These are phyloP conservation scores for Pseudonaja textilis DNA, from an alignment of 2,113 vertebrate genomes.

Conservation along the genomic window DNA sequence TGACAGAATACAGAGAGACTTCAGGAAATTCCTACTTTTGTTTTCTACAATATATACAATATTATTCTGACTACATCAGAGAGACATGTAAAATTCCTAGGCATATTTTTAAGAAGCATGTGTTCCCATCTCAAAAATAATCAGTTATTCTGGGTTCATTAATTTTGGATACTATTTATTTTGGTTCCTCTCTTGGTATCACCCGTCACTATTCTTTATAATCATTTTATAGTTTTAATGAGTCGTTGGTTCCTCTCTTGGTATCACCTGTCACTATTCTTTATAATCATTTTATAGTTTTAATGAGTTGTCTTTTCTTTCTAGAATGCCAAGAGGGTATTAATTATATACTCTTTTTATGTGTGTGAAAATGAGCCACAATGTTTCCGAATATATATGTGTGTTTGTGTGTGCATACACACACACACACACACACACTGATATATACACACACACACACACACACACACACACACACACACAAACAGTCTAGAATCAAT, in stretches of 20 bases:
- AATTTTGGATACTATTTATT: neutral
- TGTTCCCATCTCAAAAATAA: neutral
- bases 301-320: slow-evolving; percentile 23
- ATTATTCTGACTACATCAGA: neutral
- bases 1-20: neutral
- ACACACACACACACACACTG: too few relatives aligned
- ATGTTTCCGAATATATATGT: slow-evolving; percentile 17
- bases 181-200: neutral
- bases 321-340: slow-evolving; percentile 26
- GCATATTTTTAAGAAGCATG: neutral
- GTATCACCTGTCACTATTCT: slow-evolving; percentile 11
- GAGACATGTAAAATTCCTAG: neutral
- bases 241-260: neutral
- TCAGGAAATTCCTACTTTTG: neutral
- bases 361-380: slow-evolving; percentile 33
- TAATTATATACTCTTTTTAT: slow-evolving; percentile 41
- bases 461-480: too few relatives aligned
- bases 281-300: neutral
- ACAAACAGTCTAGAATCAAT: neutral
- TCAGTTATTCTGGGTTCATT: neutral
- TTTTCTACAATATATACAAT: too few relatives aligned
- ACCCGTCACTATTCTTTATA: slow-evolving; percentile 20
- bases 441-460: too few relatives aligned
- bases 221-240: neutral
- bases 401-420: too few relatives aligned